These are phyloP conservation scores for Dermochelys coriacea DNA, from an alignment of 2,797 vertebrate species.

Conservation along the genomic window DNA sequence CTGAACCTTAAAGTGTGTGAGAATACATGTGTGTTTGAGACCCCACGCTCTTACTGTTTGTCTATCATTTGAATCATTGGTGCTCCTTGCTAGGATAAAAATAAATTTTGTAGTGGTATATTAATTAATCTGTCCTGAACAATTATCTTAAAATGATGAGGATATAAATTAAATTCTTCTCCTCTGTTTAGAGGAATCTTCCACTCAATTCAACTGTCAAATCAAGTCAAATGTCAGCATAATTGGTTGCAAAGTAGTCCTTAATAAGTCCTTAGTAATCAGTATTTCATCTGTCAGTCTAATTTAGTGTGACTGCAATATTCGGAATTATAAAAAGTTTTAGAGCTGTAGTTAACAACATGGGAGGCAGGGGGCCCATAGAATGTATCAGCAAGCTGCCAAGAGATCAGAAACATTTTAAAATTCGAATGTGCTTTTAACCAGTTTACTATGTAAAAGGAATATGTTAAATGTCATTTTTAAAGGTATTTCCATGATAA, in stretches of 20 bases:
- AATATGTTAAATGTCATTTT: constrained; percentile 75
- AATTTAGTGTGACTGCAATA: constrained; percentile 77
- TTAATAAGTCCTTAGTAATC: constrained; percentile 81
- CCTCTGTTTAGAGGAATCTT: constrained; percentile 73
- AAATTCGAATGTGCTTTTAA: constrained; percentile 77
- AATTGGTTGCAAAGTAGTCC: constrained; percentile 80
- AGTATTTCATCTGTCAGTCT: constrained; percentile 80
- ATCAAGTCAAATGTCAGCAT: constrained; percentile 81
- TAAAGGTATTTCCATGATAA: constrained; percentile 71
- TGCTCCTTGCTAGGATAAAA: constrained; percentile 51
- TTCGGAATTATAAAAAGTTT: constrained; percentile 79
- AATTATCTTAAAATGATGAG: constrained; percentile 71
- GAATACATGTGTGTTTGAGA: not conserved
- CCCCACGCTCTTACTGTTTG: not conserved
- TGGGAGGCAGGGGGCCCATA: constrained; percentile 68
- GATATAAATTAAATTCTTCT: constrained; percentile 73
- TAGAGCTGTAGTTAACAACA: constrained; percentile 73
- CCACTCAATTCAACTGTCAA: constrained; percentile 76
- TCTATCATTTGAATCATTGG: constrained; percentile 36
- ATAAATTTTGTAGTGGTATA: constrained; percentile 59
- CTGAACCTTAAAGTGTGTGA: not conserved
- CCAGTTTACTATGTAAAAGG: constrained; percentile 71
- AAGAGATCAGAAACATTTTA: constrained; percentile 73
- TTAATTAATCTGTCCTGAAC: constrained; percentile 66
- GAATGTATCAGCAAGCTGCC: constrained; percentile 72